Evolutionary conservation across 2,113 vertebrate genomes (phyloP).

Genomic region (Hippopotamus amphibius): DNA sequence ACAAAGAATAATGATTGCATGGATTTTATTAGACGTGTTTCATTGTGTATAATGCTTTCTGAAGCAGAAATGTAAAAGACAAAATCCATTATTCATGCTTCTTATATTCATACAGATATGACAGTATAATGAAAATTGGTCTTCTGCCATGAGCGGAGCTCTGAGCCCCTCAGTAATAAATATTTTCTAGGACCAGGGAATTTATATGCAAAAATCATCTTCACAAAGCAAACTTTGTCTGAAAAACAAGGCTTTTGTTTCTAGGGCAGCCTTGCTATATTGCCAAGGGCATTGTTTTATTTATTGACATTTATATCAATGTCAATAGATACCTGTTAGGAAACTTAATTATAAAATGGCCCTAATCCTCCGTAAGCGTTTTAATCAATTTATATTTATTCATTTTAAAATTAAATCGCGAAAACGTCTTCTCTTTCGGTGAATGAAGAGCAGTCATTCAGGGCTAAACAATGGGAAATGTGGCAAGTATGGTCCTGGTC

Average conservation of each 20-base stretch:
- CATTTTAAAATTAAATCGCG: constrained; percentile 44
- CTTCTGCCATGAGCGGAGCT: background rate
- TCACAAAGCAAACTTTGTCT: constrained; percentile 53
- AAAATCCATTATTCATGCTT: constrained; percentile 64
- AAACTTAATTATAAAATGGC: constrained; percentile 57
- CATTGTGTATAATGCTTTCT: constrained; percentile 10
- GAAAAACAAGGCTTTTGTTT: constrained; percentile 42
- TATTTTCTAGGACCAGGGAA: background rate
- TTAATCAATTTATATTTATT: constrained; percentile 62
- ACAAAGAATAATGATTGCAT: background rate
- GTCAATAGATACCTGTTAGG: background rate
- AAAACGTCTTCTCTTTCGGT: constrained; percentile 13
- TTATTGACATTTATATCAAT: constrained; percentile 57
- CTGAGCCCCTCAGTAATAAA: constrained; percentile 43
- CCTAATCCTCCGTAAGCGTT: constrained; percentile 58
- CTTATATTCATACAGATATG: constrained; percentile 23
- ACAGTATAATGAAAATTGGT: constrained; percentile 53
- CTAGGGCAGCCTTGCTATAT: constrained; percentile 32
- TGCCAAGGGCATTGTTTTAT: background rate
- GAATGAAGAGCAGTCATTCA: constrained; percentile 35
- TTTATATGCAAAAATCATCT: constrained; percentile 59
- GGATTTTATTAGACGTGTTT: constrained; percentile 51
- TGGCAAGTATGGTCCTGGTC: background rate
- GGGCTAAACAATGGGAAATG: background rate
- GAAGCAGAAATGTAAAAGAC: constrained; percentile 45